These are phyloP conservation scores for Protodeltote pygarga DNA, from an alignment of 2,888 invertebrate species.

Conservation along the genomic window DNA sequence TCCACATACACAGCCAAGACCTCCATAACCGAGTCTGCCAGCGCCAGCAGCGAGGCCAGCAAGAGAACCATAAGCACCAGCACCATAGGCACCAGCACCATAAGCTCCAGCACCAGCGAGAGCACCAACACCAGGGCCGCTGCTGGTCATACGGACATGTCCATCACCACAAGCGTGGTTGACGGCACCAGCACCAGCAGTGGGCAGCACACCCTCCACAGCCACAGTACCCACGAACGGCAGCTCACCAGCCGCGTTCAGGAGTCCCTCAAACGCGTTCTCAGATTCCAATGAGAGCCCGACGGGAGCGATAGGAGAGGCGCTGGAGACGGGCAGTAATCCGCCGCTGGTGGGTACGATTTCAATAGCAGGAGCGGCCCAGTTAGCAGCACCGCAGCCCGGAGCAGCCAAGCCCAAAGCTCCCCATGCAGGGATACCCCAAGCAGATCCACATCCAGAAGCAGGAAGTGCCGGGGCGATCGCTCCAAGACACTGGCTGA, in stretches of 20 bases:
- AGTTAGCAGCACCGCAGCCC: not conserved
- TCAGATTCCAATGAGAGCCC: slow-evolving; percentile 64
- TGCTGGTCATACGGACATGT: slow-evolving; percentile 44
- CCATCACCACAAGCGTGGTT: slow-evolving; percentile 62
- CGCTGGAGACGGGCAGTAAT: slow-evolving; percentile 57
- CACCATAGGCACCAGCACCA: slow-evolving; percentile 13
- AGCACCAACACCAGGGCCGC: slow-evolving; percentile 20
- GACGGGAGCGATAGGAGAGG: slow-evolving; percentile 55
- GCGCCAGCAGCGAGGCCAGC: slow-evolving; percentile 12
- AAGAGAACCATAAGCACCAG: not conserved
- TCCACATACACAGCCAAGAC: too few relatives aligned
- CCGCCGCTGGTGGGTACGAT: slow-evolving; percentile 57
- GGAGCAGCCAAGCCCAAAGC: not conserved
- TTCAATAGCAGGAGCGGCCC: slow-evolving; percentile 37
- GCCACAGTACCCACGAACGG: slow-evolving; percentile 64
- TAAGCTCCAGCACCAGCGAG: slow-evolving; percentile 3
- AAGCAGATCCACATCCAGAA: not conserved
- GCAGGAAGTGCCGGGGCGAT: slow-evolving; percentile 1
- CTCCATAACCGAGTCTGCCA: too few relatives aligned
- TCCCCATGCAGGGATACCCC: too few relatives aligned
- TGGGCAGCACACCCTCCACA: slow-evolving; percentile 60
- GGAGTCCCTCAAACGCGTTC: slow-evolving; percentile 60
- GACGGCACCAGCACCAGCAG: slow-evolving; percentile 57
- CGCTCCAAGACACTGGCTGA: slow-evolving; percentile 13
- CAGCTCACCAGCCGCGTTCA: slow-evolving; percentile 60